Base-by-base conservation (phyloP, 1,140 invertebrate genomes). In the Phymorhynchus buccinoides region DNA sequence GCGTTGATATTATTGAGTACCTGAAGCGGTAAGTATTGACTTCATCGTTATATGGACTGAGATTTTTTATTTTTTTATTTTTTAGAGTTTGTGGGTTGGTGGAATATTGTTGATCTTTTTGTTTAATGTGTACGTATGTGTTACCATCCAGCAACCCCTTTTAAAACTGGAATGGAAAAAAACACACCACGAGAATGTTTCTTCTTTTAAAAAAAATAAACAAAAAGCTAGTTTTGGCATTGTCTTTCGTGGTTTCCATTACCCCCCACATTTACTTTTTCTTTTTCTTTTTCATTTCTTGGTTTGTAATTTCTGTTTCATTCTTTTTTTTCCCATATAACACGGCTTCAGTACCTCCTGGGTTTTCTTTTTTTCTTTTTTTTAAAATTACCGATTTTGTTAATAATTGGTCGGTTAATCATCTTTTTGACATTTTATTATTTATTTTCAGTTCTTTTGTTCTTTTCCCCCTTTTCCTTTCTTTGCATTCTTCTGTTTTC, bases 251-350 rank as follows among this genome's bases (percentile, higher is more conserved):
- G n/a, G n/a, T n/a, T n/a, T n/a, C n/a, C n/a, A n/a, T 18, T 66
- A 18, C 16, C 30, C n/a, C 30, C 2, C 37, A 0, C 42, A 6
- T 30, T 83, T 68, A 32, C 22, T 62, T 62, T 62, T 62, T 62
- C n/a, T 9, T 48, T 48, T 18, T 42, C n/a, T 44, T 71, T 71
- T 73, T 42, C 12, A 41, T 73, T 30, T 73, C 41, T 73, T 27
- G 4, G 39, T 77, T 30, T 84, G 16, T 22, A 3, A 32, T 75
- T 16, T 9, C 41, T 44, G 41, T 73, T 73, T 41, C 42, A 39
- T 83, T 41, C n/a, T 83, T 41, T 30, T 42, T 83, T 83, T 83
- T 22, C 32, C 52, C 56, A 12, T 30, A 52, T 81, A n/a, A n/a
- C n/a, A n/a, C n/a, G n/a, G n/a, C n/a, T n/a, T n/a, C n/a, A n/a